These are phyloP conservation scores for Linnaemya vulpina DNA, from an alignment of 2,888 invertebrate genomes.

Conservation along the genomic window DNA sequence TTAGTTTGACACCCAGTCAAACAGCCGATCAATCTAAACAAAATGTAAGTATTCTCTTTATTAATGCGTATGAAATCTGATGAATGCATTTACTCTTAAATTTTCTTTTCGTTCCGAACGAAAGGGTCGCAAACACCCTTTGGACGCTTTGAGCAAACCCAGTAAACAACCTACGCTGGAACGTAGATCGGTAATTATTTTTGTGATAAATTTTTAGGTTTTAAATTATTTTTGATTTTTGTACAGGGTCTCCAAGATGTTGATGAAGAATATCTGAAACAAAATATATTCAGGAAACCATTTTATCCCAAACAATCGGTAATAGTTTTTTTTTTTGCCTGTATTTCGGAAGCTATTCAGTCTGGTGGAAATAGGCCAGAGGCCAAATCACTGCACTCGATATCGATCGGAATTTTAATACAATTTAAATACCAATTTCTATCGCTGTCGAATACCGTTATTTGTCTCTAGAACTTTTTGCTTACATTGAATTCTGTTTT, in stretches of 20 bases:
- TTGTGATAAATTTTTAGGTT: background rate
- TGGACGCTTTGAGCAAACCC: constrained; percentile 80
- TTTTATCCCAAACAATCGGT: constrained; percentile 69
- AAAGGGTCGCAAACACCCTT: constrained; percentile 78
- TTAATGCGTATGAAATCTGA: background rate
- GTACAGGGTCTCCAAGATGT: constrained; percentile 78
- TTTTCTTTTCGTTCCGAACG: background rate
- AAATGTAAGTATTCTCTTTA: constrained; percentile 74
- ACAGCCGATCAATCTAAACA: constrained; percentile 73
- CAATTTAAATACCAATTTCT: too few relatives aligned
- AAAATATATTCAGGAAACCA: constrained; percentile 76
- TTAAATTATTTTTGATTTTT: constrained; percentile 1
- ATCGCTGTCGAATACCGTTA: too few relatives aligned
- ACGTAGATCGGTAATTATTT: constrained; percentile 77
- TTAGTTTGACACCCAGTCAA: constrained; percentile 80
- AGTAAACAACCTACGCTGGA: constrained; percentile 75
- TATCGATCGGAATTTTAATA: too few relatives aligned
- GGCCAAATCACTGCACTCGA: too few relatives aligned
- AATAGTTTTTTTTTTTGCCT: constrained; percentile 22
- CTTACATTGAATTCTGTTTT: too few relatives aligned
- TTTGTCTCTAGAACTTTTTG: too few relatives aligned
- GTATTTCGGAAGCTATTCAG: background rate
- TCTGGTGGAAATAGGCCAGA: too few relatives aligned
- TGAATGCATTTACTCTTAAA: background rate
- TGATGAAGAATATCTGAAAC: constrained; percentile 77